phyloP scores from a whole-genome alignment of 1,140 invertebrate genomes.

The Aphelinus certus region DNA sequence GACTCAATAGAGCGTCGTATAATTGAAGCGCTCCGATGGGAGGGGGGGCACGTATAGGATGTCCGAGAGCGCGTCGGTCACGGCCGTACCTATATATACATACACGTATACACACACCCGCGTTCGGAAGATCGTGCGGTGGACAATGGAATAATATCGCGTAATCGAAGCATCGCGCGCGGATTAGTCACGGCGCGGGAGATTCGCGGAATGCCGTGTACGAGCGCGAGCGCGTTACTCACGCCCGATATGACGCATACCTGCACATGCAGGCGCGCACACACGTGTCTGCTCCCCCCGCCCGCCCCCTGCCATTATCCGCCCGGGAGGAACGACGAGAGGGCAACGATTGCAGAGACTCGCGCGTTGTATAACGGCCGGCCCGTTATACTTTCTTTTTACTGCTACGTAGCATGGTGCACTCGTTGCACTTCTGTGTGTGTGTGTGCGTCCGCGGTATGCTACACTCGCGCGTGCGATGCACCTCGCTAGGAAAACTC shows the following conservation, averaged over 20 bases:
- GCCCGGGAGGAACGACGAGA: not conserved
- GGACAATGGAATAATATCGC: constrained; percentile 20
- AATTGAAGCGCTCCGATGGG: too few species aligned
- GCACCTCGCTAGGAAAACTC: too few species aligned
- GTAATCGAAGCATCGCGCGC: constrained; percentile 9
- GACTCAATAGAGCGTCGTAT: too few species aligned
- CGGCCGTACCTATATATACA: not conserved
- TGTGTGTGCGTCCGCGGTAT: too few species aligned
- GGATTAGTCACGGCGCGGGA: constrained; percentile 27
- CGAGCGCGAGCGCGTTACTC: constrained; percentile 3
- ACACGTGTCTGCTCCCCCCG: too few species aligned
- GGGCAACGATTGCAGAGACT: not conserved
- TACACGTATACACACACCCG: not conserved
- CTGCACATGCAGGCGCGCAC: too few species aligned
- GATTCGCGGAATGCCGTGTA: constrained; percentile 15
- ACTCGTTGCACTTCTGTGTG: not conserved
- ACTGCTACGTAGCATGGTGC: not conserved
- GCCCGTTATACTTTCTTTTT: constrained; percentile 22
- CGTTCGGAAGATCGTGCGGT: not conserved
- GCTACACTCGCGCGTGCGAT: too few species aligned
- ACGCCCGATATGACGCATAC: constrained; percentile 4
- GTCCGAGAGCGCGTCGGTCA: not conserved
- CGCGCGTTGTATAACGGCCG: constrained; percentile 3
- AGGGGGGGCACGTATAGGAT: too few species aligned
- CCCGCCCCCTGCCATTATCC: not conserved